phyloP scores from a whole-genome alignment of 2,888 invertebrate species.

The Pristionchus japonicus region DNA sequence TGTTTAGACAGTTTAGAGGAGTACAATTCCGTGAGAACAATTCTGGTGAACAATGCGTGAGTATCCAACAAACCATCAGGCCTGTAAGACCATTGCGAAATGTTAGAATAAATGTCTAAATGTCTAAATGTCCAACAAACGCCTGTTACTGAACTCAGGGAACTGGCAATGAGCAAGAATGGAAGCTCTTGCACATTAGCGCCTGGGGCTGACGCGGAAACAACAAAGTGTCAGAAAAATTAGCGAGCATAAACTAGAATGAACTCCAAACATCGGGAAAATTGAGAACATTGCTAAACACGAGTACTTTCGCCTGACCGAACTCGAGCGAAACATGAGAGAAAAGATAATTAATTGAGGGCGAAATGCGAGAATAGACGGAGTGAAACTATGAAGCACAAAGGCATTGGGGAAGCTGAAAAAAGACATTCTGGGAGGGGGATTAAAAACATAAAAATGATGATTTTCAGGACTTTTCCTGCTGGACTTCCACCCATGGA shows the following conservation, averaged over 20 bases:
- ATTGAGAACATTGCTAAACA: not conserved
- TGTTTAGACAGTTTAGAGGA: too few relatives aligned
- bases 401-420: not conserved
- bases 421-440: not conserved
- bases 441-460: not conserved
- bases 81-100: not conserved
- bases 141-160: not conserved
- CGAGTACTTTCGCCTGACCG: not conserved
- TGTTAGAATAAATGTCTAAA: not conserved
- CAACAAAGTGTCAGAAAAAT: not conserved
- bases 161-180: not conserved
- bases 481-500: conserved; percentile 72
- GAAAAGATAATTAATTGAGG: not conserved
- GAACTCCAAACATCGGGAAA: not conserved
- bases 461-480: conserved; percentile 64
- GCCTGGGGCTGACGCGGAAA: not conserved
- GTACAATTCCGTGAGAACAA: too few relatives aligned
- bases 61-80: too few relatives aligned
- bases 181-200: not conserved
- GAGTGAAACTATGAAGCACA: not conserved
- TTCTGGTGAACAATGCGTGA: too few relatives aligned
- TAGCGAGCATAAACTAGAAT: not conserved
- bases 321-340: not conserved
- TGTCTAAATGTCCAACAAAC: not conserved
- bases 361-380: not conserved